phyloP scores from a whole-genome alignment of 1,140 invertebrate species.

The Drosophila virilis region DNA sequence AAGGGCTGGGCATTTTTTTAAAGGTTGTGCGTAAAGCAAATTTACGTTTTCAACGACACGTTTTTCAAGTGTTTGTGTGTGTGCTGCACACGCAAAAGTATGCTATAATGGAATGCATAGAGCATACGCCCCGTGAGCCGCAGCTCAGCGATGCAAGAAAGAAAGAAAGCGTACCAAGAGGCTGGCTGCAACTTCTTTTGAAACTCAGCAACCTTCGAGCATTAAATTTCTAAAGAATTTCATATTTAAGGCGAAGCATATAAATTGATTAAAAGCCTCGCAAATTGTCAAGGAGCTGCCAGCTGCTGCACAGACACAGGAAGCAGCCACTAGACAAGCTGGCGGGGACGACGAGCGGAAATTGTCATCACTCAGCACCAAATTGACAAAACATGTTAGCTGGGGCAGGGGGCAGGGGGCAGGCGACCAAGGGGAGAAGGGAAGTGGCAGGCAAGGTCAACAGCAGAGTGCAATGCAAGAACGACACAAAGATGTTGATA shows the following conservation, averaged over 20 bases:
- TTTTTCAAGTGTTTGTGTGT: conserved; percentile 24
- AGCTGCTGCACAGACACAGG: conserved; percentile 31
- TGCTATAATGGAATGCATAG: conserved; percentile 76
- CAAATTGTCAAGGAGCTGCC: conserved; percentile 55
- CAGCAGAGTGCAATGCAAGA: conserved; percentile 35
- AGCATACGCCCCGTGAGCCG: conserved; percentile 65
- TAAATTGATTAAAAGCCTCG: conserved; percentile 57
- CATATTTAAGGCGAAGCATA: conserved; percentile 26
- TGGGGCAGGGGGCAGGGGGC: background rate
- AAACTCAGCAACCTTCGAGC: background rate
- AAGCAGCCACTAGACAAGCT: conserved; percentile 49
- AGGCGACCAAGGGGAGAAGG: background rate
- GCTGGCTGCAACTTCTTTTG: background rate
- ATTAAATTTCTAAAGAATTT: conserved; percentile 13
- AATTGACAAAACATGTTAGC: conserved; percentile 71
- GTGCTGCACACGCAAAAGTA: conserved; percentile 53
- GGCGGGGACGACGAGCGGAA: conserved; percentile 15
- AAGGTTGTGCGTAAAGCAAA: conserved; percentile 39
- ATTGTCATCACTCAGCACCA: conserved; percentile 67
- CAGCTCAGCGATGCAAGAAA: conserved; percentile 42
- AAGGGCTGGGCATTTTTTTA: conserved; percentile 1
- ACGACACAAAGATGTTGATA: conserved; percentile 52
- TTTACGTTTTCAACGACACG: conserved; percentile 41
- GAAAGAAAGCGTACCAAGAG: background rate
- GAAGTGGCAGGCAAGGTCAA: conserved; percentile 59